phyloP scores from a whole-genome alignment of 1,140 invertebrate genomes.

The Zaprionus vittiger region DNA sequence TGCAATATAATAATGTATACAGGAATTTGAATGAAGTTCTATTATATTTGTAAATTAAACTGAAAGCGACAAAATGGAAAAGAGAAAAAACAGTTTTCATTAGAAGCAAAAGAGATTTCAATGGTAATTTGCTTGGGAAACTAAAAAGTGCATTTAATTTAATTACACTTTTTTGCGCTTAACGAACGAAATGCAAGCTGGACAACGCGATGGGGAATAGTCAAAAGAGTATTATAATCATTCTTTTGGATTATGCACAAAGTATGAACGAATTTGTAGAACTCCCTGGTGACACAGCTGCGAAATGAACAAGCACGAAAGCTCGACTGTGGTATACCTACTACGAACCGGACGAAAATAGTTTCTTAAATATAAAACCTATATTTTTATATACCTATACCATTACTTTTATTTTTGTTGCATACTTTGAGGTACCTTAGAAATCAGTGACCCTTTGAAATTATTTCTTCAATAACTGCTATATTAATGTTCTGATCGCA shows the following conservation, averaged over 20 bases:
- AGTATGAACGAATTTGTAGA: constrained; percentile 19
- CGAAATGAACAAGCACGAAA: constrained; percentile 26
- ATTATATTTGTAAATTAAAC: neutral
- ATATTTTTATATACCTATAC: too few species aligned
- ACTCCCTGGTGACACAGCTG: constrained; percentile 65
- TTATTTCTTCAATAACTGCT: too few species aligned
- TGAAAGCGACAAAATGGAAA: neutral
- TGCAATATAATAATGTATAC: neutral
- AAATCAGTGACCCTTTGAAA: too few species aligned
- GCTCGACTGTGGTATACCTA: too few species aligned
- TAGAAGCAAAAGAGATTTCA: constrained; percentile 34
- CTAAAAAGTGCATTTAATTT: constrained; percentile 62
- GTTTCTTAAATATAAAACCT: too few species aligned
- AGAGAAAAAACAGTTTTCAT: neutral
- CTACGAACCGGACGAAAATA: too few species aligned
- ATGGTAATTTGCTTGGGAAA: constrained; percentile 37
- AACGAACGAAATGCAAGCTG: constrained; percentile 8
- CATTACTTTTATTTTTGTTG: too few species aligned
- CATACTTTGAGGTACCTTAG: too few species aligned
- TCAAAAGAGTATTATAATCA: constrained; percentile 22
- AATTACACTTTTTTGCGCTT: constrained; percentile 61
- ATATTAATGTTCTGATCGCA: too few species aligned
- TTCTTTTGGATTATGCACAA: constrained; percentile 25
- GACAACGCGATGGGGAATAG: constrained; percentile 9
- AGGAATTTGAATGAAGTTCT: neutral